These are phyloP conservation scores for Mastomys natalensis DNA, from an alignment of 2,113 vertebrate genomes.

Conservation along the genomic window DNA sequence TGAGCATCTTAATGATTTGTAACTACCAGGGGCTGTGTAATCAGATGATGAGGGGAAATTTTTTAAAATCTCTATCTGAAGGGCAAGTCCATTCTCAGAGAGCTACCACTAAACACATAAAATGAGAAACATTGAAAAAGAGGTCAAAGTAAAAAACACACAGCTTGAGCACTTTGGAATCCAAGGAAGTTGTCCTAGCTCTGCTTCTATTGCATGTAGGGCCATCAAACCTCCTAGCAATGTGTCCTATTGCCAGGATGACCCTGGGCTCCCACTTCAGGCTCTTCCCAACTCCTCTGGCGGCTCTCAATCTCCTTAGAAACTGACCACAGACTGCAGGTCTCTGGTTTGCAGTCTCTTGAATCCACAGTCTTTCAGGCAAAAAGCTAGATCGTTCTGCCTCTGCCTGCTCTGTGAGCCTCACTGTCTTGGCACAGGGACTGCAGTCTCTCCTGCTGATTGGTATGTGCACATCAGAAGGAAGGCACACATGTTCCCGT, in stretches of 20 bases:
- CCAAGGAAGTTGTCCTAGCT: not conserved
- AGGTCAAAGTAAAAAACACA: not conserved
- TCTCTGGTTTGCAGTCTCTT: not conserved
- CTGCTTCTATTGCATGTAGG: not conserved
- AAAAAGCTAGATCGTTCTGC: not conserved
- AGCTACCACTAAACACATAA: not conserved
- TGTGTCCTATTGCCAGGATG: not conserved
- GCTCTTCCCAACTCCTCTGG: not conserved
- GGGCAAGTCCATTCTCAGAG: not conserved
- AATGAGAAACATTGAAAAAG: not conserved
- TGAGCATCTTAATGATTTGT: not conserved
- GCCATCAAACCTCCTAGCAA: not conserved
- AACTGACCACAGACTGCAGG: not conserved
- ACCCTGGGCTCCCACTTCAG: not conserved
- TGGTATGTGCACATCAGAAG: not conserved
- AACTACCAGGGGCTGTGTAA: not conserved
- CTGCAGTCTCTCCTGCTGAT: conserved; percentile 19
- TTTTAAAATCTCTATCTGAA: not conserved
- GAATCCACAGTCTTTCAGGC: not conserved
- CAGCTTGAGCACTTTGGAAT: not conserved
- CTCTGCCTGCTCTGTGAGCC: not conserved
- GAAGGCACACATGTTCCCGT: not conserved
- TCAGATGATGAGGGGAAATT: not conserved
- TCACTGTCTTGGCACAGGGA: not conserved
- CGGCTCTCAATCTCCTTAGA: not conserved